A percentile compares a stretch with the other conserved stretches of the same genome.
These are phyloP conservation scores for Altica lythri DNA, from an alignment of 2,888 invertebrate species.

Conservation along the genomic window DNA sequence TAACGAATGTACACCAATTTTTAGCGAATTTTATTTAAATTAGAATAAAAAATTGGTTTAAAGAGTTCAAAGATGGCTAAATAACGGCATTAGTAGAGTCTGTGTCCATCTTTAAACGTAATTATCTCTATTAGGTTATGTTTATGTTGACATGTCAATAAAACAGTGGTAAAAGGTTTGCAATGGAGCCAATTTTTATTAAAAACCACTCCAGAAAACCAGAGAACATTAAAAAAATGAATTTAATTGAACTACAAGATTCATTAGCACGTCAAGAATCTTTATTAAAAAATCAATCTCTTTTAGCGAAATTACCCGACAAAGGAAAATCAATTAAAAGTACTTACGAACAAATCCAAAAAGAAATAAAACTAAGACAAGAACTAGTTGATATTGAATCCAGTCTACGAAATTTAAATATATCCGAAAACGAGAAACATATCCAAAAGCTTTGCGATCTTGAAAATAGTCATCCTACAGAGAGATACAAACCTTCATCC, in stretches of 20 bases:
- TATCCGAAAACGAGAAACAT: constrained; percentile 33
- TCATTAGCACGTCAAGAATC: constrained; percentile 31
- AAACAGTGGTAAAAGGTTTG: no score
- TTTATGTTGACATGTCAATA: no score
- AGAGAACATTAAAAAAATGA: constrained; percentile 25
- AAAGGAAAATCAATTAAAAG: constrained; percentile 35
- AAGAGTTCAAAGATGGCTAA: no score
- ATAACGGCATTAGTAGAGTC: no score
- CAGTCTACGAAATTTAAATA: constrained; percentile 24
- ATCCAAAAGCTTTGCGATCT: constrained; percentile 34
- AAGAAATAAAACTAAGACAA: constrained; percentile 32
- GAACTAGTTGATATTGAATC: constrained; percentile 27
- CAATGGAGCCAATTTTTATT: no score
- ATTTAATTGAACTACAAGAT: constrained; percentile 33
- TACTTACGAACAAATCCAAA: constrained; percentile 27
- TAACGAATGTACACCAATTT: no score
- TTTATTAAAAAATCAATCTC: constrained; percentile 33
- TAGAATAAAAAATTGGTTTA: no score
- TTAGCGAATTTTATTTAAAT: no score
- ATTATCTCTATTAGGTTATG: no score
- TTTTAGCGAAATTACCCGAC: constrained; percentile 35
- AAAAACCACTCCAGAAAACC: constrained; percentile 21
- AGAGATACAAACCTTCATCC: constrained; percentile 39
- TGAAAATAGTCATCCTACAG: constrained; percentile 34
- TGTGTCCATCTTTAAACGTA: no score